These are phyloP conservation scores for Bombus terrestris DNA, from an alignment of 1,140 invertebrate species.

Conservation along the genomic window DNA sequence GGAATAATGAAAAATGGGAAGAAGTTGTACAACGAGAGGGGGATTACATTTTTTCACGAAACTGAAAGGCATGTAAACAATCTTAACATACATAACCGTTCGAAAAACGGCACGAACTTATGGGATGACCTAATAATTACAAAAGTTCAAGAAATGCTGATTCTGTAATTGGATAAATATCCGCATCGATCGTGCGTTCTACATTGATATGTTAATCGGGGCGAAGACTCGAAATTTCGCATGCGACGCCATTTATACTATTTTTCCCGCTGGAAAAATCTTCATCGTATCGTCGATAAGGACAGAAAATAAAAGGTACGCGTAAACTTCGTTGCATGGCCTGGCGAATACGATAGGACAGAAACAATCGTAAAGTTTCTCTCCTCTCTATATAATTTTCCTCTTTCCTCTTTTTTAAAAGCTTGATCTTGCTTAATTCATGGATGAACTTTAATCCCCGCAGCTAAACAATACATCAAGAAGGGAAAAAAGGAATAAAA, in stretches of 20 bases:
- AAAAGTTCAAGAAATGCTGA: neutral
- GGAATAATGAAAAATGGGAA: too few species aligned
- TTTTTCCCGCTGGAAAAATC: neutral
- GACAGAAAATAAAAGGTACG: neutral
- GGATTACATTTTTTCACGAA: too few species aligned
- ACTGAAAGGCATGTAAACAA: too few species aligned
- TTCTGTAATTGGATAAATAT: neutral
- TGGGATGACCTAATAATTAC: too few species aligned
- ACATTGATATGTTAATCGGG: slow-evolving; percentile 18
- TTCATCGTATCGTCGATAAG: neutral
- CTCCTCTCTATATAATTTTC: too few species aligned
- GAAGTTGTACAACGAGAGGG: too few species aligned
- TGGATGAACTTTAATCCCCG: neutral
- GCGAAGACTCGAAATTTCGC: neutral
- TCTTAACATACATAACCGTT: too few species aligned
- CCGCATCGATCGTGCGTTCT: neutral
- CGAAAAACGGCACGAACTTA: too few species aligned
- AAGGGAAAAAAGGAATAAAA: neutral
- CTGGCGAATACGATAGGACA: neutral
- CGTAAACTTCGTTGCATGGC: slow-evolving; percentile 2
- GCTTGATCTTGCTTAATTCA: neutral
- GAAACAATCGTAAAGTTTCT: slow-evolving; percentile 1
- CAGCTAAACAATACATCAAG: neutral
- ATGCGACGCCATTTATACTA: neutral
- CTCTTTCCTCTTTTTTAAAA: neutral